Evolutionary conservation across 2,888 invertebrate species (phyloP), one percentile per base, ranked within the genome.

Genomic region (Melitaea athalia): DNA sequence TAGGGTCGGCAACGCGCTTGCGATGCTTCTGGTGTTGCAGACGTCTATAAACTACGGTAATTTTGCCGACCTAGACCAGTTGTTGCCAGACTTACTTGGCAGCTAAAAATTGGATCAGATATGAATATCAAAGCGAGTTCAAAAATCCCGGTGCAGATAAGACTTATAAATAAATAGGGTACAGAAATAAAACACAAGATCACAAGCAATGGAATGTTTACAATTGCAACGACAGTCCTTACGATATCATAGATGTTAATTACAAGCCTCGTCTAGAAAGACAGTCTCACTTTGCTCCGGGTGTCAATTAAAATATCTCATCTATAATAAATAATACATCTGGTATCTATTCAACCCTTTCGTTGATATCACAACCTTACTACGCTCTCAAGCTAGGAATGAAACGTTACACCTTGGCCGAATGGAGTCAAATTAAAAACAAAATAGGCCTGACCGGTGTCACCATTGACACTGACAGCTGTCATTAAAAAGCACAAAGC

Each of bases 171-270:
- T 52, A 62, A 52, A 55, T 33, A 55, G 53, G 53, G 31, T 14
- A 6, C 69, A 31, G 15, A 85, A 91, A 89, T 87, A 84, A 91
- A 89, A 90, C 84, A 82, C 64, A 75, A 73, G 73, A 70, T 86
- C 83, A 90, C 87, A 92, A 91, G 91, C 92, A 89, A 89, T 91
- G 92, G 91, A 92, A 91, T 91, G 91, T 91, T 87, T 92, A 91
- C 86, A 87, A 83, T 89, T 91, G 87, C 87, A 88, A 88, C 86
- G 87, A 85, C 83, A 84, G 80, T 85, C 77, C 82, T 87, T 87
- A 89, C 82, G 86, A 81, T 83, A 85, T 77, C 78, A 81, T 75
- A 77, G 79, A 80, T 83, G 79, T 84, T 85, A 79, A 69, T 69
- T 85, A 87, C 79, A 83, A 85, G 81, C 81, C 77, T 81, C 77